Evolutionary conservation across 2,797 vertebrate genomes (phyloP), one percentile per base, ranked within the genome.

Genomic region (Otolemur crassicaudatus): DNA sequence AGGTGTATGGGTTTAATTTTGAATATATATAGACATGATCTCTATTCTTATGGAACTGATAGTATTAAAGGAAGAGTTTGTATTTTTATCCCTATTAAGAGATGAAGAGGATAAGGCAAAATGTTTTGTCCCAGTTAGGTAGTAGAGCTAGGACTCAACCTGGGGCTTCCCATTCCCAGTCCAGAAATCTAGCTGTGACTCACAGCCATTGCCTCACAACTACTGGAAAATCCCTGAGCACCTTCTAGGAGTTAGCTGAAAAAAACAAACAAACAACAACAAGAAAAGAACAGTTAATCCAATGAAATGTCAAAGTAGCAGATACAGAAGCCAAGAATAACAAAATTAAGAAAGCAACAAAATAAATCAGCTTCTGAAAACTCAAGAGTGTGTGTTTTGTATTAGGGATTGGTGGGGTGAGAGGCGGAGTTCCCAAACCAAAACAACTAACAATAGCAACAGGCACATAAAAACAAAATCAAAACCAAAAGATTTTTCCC

Each of bases 391-490:
- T 61, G 17, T 63, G 37, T 43, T 25, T 56, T 40, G 34, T 49
- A 14, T 53, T 53, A 53, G 49, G 49, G 49, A 16, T 53, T 53
- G 49, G 49, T 7, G 27, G 22, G 34, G 69, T n/a, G 13, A 43
- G 61, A 12, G 79, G 61, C 2, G 29, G 40, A 90, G 46, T 4
- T 37, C 25, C 56, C 25, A 94, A 65, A 95, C 23, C 53, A 16
- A 82, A 94, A 73, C 16, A 81, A 86, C 49, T 87, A 95, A 46
- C 87, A 95, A 83, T 87, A 77, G 60, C 5, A 77, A 80, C 16
- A 73, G 7, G 37, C 83, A n/a, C 49, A 67, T 73, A 27, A n/a
- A 84, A 82, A 87, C 16, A 72, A 90, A 79, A 75, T 25, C 16
- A 29, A 53, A 17, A 90, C 5, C 20, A 81, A 22, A 31, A 29